Percentiles rank a stretch among this genome's conserved stretches.
phyloP scores from a whole-genome alignment of 2,113 vertebrate species.

The Malurus melanocephalus region DNA sequence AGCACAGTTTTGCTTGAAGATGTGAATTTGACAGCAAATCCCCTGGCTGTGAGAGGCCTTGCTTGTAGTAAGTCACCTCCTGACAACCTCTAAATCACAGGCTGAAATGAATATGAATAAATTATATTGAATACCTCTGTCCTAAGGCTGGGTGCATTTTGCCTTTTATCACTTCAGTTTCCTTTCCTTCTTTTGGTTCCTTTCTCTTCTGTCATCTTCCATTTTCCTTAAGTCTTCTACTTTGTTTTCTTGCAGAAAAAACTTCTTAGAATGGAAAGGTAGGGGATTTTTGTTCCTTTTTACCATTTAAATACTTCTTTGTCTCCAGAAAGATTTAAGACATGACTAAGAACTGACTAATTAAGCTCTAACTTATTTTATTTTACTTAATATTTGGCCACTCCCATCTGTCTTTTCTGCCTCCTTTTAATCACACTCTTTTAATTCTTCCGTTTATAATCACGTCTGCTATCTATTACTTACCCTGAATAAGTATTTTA shows the following conservation, averaged over 20 bases:
- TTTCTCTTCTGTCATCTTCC: neutral
- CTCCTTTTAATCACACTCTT: neutral
- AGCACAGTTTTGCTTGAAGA: neutral
- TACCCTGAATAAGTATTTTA: neutral
- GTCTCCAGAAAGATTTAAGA: neutral
- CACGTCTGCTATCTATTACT: neutral
- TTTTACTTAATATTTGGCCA: neutral
- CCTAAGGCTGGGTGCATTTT: neutral
- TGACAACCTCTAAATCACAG: conserved; percentile 27
- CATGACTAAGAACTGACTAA: neutral
- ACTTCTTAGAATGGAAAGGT: neutral
- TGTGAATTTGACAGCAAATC: conserved; percentile 26
- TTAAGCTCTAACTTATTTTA: neutral
- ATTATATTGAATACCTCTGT: neutral
- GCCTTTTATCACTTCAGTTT: neutral
- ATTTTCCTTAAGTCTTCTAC: neutral
- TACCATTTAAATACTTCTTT: neutral
- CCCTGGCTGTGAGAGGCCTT: neutral
- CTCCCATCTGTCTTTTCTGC: neutral
- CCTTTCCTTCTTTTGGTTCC: neutral
- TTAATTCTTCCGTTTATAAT: neutral
- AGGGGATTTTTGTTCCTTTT: neutral
- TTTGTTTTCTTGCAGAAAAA: neutral
- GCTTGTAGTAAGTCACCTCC: conserved; percentile 9
- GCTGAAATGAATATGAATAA: conserved; percentile 7